Percentiles rank a stretch among this genome's conserved stretches.
Conservation (phyloP, 2,113 vertebrate genomes). For the Stegostoma tigrinum region DNA sequence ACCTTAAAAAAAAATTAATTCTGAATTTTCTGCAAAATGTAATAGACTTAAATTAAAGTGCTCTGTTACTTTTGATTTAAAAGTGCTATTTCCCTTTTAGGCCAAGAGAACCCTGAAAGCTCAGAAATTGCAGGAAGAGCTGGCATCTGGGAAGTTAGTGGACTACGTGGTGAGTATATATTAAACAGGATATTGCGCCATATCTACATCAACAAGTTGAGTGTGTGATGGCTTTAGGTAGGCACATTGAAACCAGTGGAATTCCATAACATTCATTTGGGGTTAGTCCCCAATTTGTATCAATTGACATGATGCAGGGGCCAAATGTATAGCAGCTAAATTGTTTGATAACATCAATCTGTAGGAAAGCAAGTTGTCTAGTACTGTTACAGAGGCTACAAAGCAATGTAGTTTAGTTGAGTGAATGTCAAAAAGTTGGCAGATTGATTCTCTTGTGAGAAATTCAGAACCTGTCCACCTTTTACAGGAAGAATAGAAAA, state of each 20-base stretch:
- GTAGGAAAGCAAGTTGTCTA: too few species aligned
- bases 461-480: too few species aligned
- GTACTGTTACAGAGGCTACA: too few species aligned
- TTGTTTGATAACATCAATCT: too few species aligned
- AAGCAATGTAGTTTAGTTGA: too few species aligned
- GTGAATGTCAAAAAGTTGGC: too few species aligned
- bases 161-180: conserved; percentile 75
- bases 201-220: background rate
- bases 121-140: conserved; percentile 91
- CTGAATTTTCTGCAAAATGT: background rate
- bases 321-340: too few species aligned
- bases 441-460: too few species aligned
- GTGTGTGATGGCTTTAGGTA: background rate
- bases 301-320: too few species aligned
- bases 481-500: too few species aligned
- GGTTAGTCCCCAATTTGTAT: too few species aligned
- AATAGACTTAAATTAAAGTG: background rate
- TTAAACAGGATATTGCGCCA: background rate
- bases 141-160: conserved; percentile 86
- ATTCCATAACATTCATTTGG: too few species aligned
- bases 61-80: background rate
- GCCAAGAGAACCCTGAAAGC: conserved; percentile 93
- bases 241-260: background rate
- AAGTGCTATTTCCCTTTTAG: conserved; percentile 49
- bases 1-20: background rate